Conservation (phyloP, 2,888 invertebrate genomes). For the Fragum whitleyi region DNA sequence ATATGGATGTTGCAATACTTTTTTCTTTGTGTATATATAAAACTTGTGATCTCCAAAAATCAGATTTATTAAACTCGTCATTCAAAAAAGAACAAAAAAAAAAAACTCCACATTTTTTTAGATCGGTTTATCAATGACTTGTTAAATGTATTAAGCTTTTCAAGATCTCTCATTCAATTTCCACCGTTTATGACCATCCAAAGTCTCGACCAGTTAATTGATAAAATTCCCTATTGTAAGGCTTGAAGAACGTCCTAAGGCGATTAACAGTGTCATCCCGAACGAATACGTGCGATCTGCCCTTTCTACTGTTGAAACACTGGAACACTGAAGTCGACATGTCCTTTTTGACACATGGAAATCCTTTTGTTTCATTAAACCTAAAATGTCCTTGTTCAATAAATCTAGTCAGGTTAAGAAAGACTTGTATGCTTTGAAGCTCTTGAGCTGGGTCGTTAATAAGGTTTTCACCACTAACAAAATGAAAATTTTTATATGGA, state of each 20-base stretch:
- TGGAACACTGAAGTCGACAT: slow-evolving; percentile 80
- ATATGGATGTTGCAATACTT: too few relatives aligned
- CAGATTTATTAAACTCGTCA: too few relatives aligned
- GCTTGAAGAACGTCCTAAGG: slow-evolving; percentile 85
- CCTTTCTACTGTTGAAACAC: slow-evolving; percentile 86
- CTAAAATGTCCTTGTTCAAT: slow-evolving; percentile 96
- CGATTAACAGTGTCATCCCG: slow-evolving; percentile 77
- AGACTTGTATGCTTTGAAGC: slow-evolving; percentile 93
- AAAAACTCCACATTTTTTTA: too few relatives aligned
- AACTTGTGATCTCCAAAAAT: too few relatives aligned
- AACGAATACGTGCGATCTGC: slow-evolving; percentile 85
- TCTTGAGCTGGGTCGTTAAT: slow-evolving; percentile 95
- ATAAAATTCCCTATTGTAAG: slow-evolving; percentile 86
- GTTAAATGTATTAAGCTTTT: too few relatives aligned
- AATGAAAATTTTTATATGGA: slow-evolving; percentile 91
- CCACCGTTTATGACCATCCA: slow-evolving; percentile 85
- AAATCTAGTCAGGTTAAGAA: slow-evolving; percentile 93
- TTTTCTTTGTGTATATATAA: too few relatives aligned
- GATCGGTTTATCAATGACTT: too few relatives aligned
- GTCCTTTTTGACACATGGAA: slow-evolving; percentile 91
- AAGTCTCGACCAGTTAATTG: slow-evolving; percentile 85
- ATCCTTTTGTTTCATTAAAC: slow-evolving; percentile 96
- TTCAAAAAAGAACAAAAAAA: too few relatives aligned
- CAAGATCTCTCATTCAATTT: too few relatives aligned
- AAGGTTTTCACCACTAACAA: slow-evolving; percentile 95